A percentile compares a stretch with the other conserved stretches of the same genome.
These are phyloP conservation scores for Yponomeuta sedellus DNA, from an alignment of 2,888 invertebrate species.

Conservation along the genomic window DNA sequence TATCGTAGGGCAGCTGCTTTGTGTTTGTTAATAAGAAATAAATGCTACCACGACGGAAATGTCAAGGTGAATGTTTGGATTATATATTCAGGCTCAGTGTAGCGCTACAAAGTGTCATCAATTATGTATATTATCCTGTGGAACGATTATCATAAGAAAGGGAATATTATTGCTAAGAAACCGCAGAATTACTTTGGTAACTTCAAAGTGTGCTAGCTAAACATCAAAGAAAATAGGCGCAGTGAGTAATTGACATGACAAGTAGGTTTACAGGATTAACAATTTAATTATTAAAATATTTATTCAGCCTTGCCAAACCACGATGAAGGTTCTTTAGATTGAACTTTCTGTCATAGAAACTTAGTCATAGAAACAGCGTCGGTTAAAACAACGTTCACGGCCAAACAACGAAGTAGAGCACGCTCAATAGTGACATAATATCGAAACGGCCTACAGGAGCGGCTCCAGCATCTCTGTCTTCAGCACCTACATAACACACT, in stretches of 20 bases:
- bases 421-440: slow-evolving; percentile 71
- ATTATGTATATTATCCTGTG: neutral
- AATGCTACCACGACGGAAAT: neutral
- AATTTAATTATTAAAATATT: too few species aligned
- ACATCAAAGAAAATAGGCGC: neutral
- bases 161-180: neutral
- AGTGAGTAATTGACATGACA: neutral
- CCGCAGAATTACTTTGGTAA: neutral
- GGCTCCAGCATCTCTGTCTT: slow-evolving; percentile 70
- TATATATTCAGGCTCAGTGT: slow-evolving; percentile 1
- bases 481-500: slow-evolving; percentile 57
- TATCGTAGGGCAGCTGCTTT: neutral
- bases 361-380: slow-evolving; percentile 1
- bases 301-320: too few species aligned
- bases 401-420: slow-evolving; percentile 59
- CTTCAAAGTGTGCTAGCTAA: neutral
- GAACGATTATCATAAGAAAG: neutral
- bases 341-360: too few species aligned
- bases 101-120: neutral
- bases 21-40: neutral
- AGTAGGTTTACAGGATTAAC: neutral
- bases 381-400: slow-evolving; percentile 49
- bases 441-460: slow-evolving; percentile 58
- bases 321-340: too few species aligned
- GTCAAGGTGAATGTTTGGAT: slow-evolving; percentile 9